These are phyloP conservation scores for Amaurobius ferox DNA, from an alignment of 2,888 invertebrate genomes.

Conservation along the genomic window DNA sequence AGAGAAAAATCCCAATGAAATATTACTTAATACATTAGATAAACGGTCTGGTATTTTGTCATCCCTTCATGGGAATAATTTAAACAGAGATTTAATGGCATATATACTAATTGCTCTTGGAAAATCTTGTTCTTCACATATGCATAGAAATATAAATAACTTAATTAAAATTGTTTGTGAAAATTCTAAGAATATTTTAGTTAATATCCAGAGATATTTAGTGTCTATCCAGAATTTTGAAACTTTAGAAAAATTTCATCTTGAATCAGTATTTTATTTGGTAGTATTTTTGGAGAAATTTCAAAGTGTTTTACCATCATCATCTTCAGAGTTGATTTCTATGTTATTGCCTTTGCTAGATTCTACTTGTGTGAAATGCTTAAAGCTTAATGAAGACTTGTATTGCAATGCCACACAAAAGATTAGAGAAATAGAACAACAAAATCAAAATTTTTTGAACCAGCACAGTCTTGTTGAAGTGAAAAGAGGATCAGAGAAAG, in stretches of 20 bases:
- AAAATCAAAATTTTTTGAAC: conserved; percentile 26
- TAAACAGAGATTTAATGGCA: conserved; percentile 11
- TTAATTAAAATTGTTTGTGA: conserved; percentile 17
- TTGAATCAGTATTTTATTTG: conserved; percentile 36
- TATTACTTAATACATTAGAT: conserved; percentile 8
- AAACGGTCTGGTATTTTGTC: background rate
- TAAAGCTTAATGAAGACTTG: background rate
- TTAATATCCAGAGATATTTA: conserved; percentile 28
- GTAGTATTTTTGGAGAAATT: conserved; percentile 42
- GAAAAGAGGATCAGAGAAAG: conserved; percentile 27
- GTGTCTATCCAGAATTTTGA: conserved; percentile 23
- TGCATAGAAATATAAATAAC: background rate
- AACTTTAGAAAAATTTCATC: conserved; percentile 10
- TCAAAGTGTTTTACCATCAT: conserved; percentile 28
- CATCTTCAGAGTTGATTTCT: conserved; percentile 35
- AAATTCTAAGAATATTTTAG: background rate
- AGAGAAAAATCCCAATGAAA: conserved; percentile 23
- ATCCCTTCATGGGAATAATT: background rate
- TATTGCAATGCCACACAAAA: background rate
- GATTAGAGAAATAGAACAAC: conserved; percentile 33
- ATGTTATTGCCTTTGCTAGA: conserved; percentile 39
- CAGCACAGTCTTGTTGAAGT: background rate
- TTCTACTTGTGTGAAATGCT: conserved; percentile 13
- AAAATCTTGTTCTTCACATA: conserved; percentile 16
- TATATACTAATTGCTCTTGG: conserved; percentile 18